Percentiles rank a stretch among this genome's conserved stretches.
Conservation (phyloP, 2,113 vertebrate genomes). For the Paedocypris sp. region DNA sequence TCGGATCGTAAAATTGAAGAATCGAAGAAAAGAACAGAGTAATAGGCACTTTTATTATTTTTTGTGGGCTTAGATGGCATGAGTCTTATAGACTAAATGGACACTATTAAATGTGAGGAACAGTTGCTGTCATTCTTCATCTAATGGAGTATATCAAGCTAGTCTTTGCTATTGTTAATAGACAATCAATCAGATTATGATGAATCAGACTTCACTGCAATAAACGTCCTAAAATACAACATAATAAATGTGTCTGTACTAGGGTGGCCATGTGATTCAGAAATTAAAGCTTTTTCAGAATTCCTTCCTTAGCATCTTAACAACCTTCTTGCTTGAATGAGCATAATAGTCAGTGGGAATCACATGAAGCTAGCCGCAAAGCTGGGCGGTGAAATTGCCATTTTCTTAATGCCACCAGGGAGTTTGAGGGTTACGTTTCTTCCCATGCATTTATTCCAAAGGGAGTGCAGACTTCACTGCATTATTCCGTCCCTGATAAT, state of each 20-base stretch:
- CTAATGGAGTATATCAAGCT: conserved; percentile 53
- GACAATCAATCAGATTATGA: conserved; percentile 51
- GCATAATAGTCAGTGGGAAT: too few relatives aligned
- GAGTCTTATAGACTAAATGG: conserved; percentile 46
- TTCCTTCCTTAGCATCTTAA: too few relatives aligned
- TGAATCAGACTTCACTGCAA: conserved; percentile 21
- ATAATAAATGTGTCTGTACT: conserved; percentile 1
- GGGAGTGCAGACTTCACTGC: neutral
- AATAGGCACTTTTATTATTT: conserved; percentile 41
- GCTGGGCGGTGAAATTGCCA: too few relatives aligned
- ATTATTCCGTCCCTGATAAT: neutral
- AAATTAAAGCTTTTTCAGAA: neutral
- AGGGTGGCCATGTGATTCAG: neutral
- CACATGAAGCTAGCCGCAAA: too few relatives aligned
- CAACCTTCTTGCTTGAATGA: too few relatives aligned
- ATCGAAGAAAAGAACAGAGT: neutral
- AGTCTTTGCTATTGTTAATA: conserved; percentile 50
- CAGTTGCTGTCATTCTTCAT: conserved; percentile 49
- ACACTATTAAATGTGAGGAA: conserved; percentile 56
- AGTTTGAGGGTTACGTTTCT: neutral
- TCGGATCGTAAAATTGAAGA: neutral
- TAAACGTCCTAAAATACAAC: neutral
- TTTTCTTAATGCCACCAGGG: neutral
- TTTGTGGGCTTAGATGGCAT: conserved; percentile 39
- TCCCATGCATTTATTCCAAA: neutral